Evolutionary conservation across 2,888 invertebrate genomes (phyloP).

Genomic region (Cataglyphis rosenhaueri): DNA sequence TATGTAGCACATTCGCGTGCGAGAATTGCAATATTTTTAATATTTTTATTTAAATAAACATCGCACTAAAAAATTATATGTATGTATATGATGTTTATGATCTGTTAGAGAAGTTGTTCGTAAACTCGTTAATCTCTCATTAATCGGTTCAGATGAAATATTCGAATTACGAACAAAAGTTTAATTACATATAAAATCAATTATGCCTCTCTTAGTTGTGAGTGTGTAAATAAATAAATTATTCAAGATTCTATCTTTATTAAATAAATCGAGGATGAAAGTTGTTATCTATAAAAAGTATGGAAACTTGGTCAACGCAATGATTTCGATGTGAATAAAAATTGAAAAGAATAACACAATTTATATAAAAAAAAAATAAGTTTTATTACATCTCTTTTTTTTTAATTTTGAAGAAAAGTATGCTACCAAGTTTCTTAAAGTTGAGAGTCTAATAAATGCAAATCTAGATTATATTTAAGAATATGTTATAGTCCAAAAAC

Average conservation of each 20-base stretch:
- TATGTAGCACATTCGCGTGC: background rate
- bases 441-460: background rate
- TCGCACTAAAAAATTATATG: background rate
- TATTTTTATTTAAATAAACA: background rate
- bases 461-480: background rate
- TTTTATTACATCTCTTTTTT: background rate
- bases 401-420: background rate
- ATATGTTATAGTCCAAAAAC: background rate
- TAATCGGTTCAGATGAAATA: slow-evolving; percentile 8
- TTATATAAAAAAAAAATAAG: background rate
- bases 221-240: background rate
- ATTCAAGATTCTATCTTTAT: background rate
- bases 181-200: background rate
- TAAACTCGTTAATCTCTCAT: slow-evolving; percentile 8
- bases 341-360: background rate
- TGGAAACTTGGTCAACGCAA: background rate
- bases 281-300: background rate
- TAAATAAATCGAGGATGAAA: background rate
- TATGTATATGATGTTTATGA: background rate
- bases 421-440: background rate
- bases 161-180: background rate
- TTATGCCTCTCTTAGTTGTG: background rate
- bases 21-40: background rate
- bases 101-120: background rate
- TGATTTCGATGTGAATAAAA: background rate